A percentile compares a stretch with the other conserved stretches of the same genome.
phyloP scores from a whole-genome alignment of 2,113 vertebrate genomes.

The Callionymus lyra region DNA sequence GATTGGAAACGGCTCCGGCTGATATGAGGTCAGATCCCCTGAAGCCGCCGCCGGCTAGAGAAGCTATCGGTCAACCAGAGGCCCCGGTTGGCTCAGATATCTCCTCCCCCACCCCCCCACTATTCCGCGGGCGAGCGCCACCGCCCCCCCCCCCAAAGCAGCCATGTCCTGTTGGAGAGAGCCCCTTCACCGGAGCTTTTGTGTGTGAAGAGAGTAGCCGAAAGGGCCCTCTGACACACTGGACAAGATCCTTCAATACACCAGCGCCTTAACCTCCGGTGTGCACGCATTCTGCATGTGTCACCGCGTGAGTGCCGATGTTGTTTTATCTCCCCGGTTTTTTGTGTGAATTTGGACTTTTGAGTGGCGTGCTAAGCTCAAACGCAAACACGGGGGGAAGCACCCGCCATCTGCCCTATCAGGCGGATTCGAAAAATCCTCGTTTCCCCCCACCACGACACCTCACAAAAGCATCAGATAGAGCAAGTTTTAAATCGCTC shows the following conservation, averaged over 20 bases:
- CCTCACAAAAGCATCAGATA: slow-evolving; percentile 37
- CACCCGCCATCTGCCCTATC: slow-evolving; percentile 57
- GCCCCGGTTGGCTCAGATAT: slow-evolving; percentile 56
- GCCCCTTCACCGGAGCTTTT: slow-evolving; percentile 62
- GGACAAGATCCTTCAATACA: slow-evolving; percentile 64
- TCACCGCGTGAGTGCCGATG: slow-evolving; percentile 45
- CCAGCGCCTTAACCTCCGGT: slow-evolving; percentile 29
- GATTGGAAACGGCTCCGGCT: no score
- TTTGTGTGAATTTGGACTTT: slow-evolving; percentile 58
- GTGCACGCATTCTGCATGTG: slow-evolving; percentile 30
- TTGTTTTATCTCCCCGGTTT: slow-evolving; percentile 63
- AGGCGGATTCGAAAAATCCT: slow-evolving; percentile 46
- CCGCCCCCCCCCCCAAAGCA: slow-evolving; percentile 50
- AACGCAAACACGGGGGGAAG: slow-evolving; percentile 62
- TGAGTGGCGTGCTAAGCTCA: slow-evolving; percentile 62
- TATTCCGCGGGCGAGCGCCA: slow-evolving; percentile 52
- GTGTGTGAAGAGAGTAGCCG: slow-evolving; percentile 63
- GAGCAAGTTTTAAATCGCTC: slow-evolving; percentile 57
- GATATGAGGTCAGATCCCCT: slow-evolving; percentile 54
- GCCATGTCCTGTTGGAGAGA: slow-evolving; percentile 65
- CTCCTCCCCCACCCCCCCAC: no score
- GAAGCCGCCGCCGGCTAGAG: slow-evolving; percentile 26
- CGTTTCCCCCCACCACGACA: slow-evolving; percentile 37
- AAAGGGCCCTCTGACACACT: slow-evolving; percentile 66
- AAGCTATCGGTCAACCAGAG: slow-evolving; percentile 45